A percentile compares a stretch with the other conserved stretches of the same genome.
phyloP scores from a whole-genome alignment of 2,888 invertebrate species.

The Phoenoteleia sp. region DNA sequence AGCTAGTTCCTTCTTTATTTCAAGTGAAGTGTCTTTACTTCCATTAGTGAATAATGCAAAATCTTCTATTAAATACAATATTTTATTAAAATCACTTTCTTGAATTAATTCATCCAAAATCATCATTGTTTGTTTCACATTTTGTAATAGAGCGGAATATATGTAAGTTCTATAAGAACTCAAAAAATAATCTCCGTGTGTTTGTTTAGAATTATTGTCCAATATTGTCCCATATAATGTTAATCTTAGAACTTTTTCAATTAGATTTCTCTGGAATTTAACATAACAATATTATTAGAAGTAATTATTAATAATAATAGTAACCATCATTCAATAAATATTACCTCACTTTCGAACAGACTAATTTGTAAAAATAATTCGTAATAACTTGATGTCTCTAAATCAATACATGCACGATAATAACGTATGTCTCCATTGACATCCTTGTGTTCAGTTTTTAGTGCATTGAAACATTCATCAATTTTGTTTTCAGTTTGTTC shows the following conservation, averaged over 20 bases:
- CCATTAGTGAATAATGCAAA: slow-evolving; percentile 79
- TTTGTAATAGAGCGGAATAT: slow-evolving; percentile 78
- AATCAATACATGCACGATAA: background rate
- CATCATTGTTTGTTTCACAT: slow-evolving; percentile 76
- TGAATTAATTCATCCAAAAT: slow-evolving; percentile 72
- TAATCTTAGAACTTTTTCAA: slow-evolving; percentile 67
- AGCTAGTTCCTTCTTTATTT: slow-evolving; percentile 73
- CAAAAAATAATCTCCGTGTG: slow-evolving; percentile 84
- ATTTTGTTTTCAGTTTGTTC: slow-evolving; percentile 54
- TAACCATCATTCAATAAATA: background rate
- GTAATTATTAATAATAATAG: slow-evolving; percentile 15
- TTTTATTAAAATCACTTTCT: slow-evolving; percentile 75
- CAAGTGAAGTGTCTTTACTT: slow-evolving; percentile 69
- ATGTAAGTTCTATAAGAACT: slow-evolving; percentile 81
- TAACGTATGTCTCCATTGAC: background rate
- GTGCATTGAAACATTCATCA: slow-evolving; percentile 18
- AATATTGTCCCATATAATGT: slow-evolving; percentile 39
- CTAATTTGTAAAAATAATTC: slow-evolving; percentile 12
- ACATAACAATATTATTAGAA: background rate
- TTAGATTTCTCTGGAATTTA: slow-evolving; percentile 65
- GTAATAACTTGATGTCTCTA: slow-evolving; percentile 21
- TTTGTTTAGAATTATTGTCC: slow-evolving; percentile 12
- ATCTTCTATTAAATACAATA: slow-evolving; percentile 81
- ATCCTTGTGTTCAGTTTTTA: slow-evolving; percentile 8
- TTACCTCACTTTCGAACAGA: slow-evolving; percentile 14